phyloP scores from a whole-genome alignment of 2,797 vertebrate genomes.

The Sebastes dallii region DNA sequence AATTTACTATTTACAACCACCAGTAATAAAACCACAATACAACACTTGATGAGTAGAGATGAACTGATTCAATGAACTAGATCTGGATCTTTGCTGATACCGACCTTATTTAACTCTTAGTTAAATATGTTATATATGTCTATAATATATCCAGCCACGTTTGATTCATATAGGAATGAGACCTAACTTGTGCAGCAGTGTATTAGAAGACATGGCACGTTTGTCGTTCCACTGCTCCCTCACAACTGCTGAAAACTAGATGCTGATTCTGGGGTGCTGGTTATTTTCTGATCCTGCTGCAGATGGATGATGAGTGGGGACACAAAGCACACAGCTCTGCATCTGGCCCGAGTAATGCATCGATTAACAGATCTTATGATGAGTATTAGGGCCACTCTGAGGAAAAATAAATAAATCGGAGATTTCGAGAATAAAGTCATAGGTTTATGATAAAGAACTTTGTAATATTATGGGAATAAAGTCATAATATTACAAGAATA shows the following conservation, averaged over 20 bases:
- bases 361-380: neutral
- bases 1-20: neutral
- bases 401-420: too few relatives aligned
- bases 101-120: too few relatives aligned
- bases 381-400: too few relatives aligned
- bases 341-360: neutral
- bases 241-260: neutral
- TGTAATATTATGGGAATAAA: too few relatives aligned
- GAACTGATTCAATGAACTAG: neutral
- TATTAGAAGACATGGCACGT: neutral
- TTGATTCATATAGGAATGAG: conserved; percentile 1
- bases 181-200: neutral
- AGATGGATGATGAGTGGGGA: neutral
- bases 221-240: conserved; percentile 9
- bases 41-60: neutral
- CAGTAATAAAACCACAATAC: neutral
- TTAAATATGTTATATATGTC: too few relatives aligned
- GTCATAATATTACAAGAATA: too few relatives aligned
- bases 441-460: too few relatives aligned
- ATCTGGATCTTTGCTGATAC: neutral
- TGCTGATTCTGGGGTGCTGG: neutral
- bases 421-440: too few relatives aligned
- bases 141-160: neutral
- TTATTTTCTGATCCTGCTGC: conserved; percentile 16
- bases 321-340: neutral